A percentile compares a stretch with the other conserved stretches of the same genome.
Conservation (phyloP, 2,888 invertebrate genomes). For the Alloplasta piceator region DNA sequence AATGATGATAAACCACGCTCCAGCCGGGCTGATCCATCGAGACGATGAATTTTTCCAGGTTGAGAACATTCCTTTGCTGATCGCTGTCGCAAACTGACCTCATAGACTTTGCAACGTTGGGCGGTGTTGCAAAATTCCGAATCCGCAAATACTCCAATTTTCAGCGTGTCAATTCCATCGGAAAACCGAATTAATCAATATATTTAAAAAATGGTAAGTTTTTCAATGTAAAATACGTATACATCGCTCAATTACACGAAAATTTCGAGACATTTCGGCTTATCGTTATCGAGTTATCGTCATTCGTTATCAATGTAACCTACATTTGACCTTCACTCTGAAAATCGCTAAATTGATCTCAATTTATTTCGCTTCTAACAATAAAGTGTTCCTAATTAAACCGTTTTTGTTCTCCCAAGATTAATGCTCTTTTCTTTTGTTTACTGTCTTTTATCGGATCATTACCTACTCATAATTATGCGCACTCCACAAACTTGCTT, state of each 20-base stretch:
- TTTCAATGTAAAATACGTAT: neutral
- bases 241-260: neutral
- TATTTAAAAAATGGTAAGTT: slow-evolving; percentile 36
- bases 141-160: neutral
- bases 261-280: neutral
- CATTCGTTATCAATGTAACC: slow-evolving; percentile 59
- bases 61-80: slow-evolving; percentile 56
- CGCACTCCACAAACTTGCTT: neutral
- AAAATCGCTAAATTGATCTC: slow-evolving; percentile 44
- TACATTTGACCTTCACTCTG: slow-evolving; percentile 61
- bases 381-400: neutral
- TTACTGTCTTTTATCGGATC: neutral
- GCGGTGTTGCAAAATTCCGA: neutral
- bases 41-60: slow-evolving; percentile 59
- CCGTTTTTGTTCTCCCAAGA: slow-evolving; percentile 13
- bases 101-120: slow-evolving; percentile 39
- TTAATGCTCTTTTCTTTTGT: neutral
- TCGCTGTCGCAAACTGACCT: slow-evolving; percentile 48
- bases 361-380: slow-evolving; percentile 16
- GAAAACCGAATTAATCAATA: neutral
- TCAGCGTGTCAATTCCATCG: slow-evolving; percentile 6
- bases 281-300: neutral
- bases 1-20: slow-evolving; percentile 18
- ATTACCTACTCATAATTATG: neutral
- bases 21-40: slow-evolving; percentile 43